Base-by-base conservation (phyloP, 2,888 invertebrate genomes). In the Lasioglossum calceatum region DNA sequence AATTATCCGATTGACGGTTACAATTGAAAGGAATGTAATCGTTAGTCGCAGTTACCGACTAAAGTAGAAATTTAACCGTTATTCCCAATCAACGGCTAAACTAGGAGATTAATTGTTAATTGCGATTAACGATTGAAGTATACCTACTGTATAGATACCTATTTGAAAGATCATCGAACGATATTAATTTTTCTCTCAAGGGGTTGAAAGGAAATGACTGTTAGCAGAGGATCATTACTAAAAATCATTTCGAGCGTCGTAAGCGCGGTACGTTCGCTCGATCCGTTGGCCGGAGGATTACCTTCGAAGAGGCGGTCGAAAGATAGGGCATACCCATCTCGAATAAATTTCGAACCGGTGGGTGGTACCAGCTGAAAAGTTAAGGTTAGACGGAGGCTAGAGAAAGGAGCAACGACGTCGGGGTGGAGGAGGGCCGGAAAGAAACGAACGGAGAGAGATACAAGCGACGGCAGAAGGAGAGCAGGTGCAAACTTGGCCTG, bases 401-500 rank as follows among this genome's bases (percentile, higher is more conserved):
- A 76, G 39, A 39, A 70, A 39, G 39, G 77, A 72, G 75, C 39
- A 83, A 74, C 70, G 36, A 77, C 50, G 70, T 79, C 73, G 77
- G 76, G 72, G 77, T 42, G 12, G 44, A 39, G 47, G 82, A 79
- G 74, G 73, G 71, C 36, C 19, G 82, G 27, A 64, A 82, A 71
- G 76, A 84, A 80, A 83, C 74, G 74, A 74, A 82, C 39, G 64
- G 77, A 87, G 82, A 80, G 85, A 87, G 85, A 85, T 81, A 81
- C 78, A 85, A 61, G 86, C 86, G 85, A 73, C 86, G 89, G 88
- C 89, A 91, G 92, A 92, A 92, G 92, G 93, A 93, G 94, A 94
- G 93, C 95, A 95, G 95, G 95, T 95, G 95, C 94, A 95, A 95
- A 95, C 93, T 94, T 94, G 94, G 94, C 91, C 94, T 95, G 95